Base-by-base conservation (phyloP, 2,888 invertebrate genomes). In the Pherbina coryleti region DNA sequence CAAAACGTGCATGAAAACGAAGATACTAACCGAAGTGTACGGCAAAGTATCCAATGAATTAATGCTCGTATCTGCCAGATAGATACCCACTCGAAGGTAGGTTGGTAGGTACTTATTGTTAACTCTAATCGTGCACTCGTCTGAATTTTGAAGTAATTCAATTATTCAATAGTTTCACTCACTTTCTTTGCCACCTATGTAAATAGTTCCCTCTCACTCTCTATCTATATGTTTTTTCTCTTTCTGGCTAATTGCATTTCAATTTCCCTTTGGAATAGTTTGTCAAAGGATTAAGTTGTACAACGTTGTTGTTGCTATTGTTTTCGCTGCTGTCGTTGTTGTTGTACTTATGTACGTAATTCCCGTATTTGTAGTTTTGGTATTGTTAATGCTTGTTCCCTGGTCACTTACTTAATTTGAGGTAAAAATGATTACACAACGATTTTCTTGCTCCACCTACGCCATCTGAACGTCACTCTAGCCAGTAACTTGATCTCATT, bases 231-330 rank as follows among this genome's bases (percentile, higher is more conserved):
- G 22, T 57, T 25, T 17, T 25, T 57, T 69, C 22, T 19, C 34
- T 67, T 34, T 49, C 62, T 62, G 8, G 9, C 84, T 82, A 84
- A 83, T 83, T 84, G 84, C 81, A 83, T 84, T 84, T 80, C 84
- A 81, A 82, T 80, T 53, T n/a, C n/a, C n/a, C 81, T 79, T 77
- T 80, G 81, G 81, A 84, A 84, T 83, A 85, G 84, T 84, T 85
- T 85, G 86, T 84, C 84, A 83, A 86, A 84, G 85, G 85, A 85
- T 85, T 85, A 85, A 79, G 76, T 80, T 69, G 73, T 51, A 17
- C 62, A 19, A 37, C 17, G 28, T 44, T 74, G 7, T 22, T 64
- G 62, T 62, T 69, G 60, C 5, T n/a, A n/a, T 31, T 67, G 55
- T 44, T 60, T 28, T 69, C 62, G 69, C 34, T 66, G 28, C 22